These are phyloP conservation scores for Panurus biarmicus DNA, from an alignment of 2,113 vertebrate species.

Conservation along the genomic window DNA sequence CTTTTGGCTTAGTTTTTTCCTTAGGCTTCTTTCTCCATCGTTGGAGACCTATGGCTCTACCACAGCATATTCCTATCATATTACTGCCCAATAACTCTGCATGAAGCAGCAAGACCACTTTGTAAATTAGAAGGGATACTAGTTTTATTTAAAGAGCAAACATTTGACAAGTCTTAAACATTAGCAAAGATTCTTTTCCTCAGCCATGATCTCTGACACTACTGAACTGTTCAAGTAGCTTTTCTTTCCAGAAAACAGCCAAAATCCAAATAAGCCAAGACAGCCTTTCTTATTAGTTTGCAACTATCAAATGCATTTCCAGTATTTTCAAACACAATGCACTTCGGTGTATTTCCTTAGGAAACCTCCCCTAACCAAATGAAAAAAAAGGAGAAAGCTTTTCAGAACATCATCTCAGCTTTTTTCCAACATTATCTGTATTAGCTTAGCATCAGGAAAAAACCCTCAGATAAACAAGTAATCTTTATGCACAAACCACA, in stretches of 20 bases:
- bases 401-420: neutral
- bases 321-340: neutral
- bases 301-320: neutral
- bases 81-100: neutral
- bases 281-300: neutral
- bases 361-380: neutral
- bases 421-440: neutral
- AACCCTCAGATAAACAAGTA: neutral
- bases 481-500: neutral
- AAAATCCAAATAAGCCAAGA: neutral
- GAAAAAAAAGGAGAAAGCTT: neutral
- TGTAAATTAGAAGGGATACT: neutral
- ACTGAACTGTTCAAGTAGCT: neutral
- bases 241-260: neutral
- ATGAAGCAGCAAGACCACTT: neutral
- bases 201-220: neutral
- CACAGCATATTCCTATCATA: neutral
- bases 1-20: neutral
- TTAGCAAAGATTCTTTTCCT: neutral
- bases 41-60: neutral
- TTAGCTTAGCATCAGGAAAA: neutral
- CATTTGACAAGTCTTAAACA: neutral
- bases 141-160: neutral
- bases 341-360: neutral
- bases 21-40: neutral